Percentiles rank a stretch among this genome's conserved stretches.
Conservation (phyloP, 2,888 invertebrate species). For the Lasioglossum malachurum region DNA sequence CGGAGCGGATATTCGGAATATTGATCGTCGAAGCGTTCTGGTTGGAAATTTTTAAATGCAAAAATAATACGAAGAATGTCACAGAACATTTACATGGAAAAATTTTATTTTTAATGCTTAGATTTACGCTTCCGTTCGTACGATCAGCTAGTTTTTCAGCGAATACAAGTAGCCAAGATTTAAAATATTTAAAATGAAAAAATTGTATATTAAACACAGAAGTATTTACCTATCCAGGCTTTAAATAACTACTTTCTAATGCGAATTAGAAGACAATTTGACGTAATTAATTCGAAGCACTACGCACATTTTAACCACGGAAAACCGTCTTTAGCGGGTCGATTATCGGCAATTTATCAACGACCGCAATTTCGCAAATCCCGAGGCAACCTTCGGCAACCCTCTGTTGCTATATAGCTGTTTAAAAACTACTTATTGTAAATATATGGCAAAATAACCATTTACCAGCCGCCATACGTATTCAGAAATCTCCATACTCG, state of each 20-base stretch:
- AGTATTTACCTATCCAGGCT: background rate
- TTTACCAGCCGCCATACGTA: background rate
- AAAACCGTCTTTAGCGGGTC: background rate
- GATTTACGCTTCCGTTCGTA: background rate
- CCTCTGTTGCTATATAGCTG: background rate
- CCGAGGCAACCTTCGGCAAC: background rate
- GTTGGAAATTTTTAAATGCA: too few relatives aligned
- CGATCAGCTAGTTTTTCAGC: background rate
- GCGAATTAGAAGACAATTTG: background rate
- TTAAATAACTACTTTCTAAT: background rate
- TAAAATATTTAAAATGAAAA: background rate
- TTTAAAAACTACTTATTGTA: slow-evolving; percentile 6
- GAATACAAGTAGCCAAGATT: background rate
- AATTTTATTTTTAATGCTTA: background rate
- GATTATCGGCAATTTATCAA: background rate
- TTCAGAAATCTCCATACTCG: slow-evolving; percentile 7
- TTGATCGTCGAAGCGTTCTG: too few relatives aligned
- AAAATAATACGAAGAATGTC: background rate
- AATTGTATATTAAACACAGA: background rate
- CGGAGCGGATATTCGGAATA: too few relatives aligned
- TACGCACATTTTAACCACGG: background rate
- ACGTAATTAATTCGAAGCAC: background rate
- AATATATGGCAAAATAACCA: background rate
- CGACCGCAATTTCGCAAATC: background rate
- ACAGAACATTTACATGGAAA: background rate